Percentiles rank a stretch among this genome's conserved stretches.
Conservation (phyloP, 35 echinoderm and acorn worm genomes). For the Ophioderma brevispina region DNA sequence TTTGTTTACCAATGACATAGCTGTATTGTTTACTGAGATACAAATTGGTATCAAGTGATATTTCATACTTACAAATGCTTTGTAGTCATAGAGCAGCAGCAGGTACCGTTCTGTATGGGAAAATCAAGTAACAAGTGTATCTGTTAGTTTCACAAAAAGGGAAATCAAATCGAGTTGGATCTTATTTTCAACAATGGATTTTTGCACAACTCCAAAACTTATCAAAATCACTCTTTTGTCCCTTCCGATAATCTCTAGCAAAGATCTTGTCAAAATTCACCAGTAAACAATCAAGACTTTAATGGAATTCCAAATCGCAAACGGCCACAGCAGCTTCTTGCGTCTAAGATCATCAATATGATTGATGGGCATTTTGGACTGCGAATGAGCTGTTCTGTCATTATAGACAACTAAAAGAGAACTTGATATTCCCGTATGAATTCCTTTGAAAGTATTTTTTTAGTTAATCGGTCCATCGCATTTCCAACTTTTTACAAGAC, state of each 20-base stretch:
- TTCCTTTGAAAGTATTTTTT: background rate
- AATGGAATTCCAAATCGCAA: background rate
- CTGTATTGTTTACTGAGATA: too few relatives aligned
- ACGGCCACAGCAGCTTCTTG: background rate
- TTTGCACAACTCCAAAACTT: too few relatives aligned
- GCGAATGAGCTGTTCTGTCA: background rate
- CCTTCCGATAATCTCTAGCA: background rate
- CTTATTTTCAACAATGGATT: too few relatives aligned
- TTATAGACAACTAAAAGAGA: background rate
- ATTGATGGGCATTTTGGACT: background rate
- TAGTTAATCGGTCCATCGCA: background rate
- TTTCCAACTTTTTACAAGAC: background rate
- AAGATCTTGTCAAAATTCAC: slow-evolving; percentile 1
- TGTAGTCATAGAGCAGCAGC: too few relatives aligned
- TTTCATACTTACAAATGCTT: too few relatives aligned
- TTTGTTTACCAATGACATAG: too few relatives aligned
- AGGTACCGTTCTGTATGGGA: too few relatives aligned
- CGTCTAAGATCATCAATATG: background rate
- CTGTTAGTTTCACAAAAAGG: too few relatives aligned
- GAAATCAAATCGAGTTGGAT: too few relatives aligned
- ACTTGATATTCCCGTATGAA: background rate
- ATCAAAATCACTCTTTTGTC: background rate
- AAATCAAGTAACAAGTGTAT: too few relatives aligned
- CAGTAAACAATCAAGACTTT: background rate
- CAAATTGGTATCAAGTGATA: too few relatives aligned